phyloP scores from a whole-genome alignment of 2,797 vertebrate genomes.

The Sarcoramphus papa region DNA sequence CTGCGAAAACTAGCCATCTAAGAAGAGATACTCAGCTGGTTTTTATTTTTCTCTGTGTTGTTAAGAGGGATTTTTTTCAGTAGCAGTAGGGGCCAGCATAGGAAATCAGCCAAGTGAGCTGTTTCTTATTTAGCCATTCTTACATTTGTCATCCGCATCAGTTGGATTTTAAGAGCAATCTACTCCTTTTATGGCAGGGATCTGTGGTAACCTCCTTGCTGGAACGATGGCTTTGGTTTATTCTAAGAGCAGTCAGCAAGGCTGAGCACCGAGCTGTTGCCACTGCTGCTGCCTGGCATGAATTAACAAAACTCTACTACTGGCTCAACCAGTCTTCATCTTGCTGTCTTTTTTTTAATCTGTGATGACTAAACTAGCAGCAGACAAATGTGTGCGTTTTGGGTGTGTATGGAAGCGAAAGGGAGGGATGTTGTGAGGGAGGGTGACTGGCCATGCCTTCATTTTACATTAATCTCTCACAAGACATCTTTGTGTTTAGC shows the following conservation, averaged over 20 bases:
- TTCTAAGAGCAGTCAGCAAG: neutral
- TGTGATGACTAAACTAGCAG: neutral
- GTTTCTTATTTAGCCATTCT: slow-evolving; percentile 2
- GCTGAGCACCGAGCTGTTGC: neutral
- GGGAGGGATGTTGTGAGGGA: neutral
- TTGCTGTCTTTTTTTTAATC: neutral
- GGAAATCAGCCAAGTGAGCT: neutral
- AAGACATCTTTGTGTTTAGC: neutral
- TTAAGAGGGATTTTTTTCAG: neutral
- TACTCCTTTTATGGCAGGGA: neutral
- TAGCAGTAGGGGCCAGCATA: neutral
- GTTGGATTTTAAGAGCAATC: neutral
- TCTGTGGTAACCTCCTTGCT: neutral
- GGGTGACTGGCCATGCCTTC: neutral
- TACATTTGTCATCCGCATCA: neutral
- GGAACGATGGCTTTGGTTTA: neutral
- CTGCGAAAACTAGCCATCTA: neutral
- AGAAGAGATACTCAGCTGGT: neutral
- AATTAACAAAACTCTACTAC: neutral
- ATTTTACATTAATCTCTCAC: neutral
- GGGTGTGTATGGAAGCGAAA: neutral
- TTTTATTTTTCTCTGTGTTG: neutral
- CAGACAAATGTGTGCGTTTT: neutral
- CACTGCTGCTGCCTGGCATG: neutral
- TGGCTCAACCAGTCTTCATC: neutral